These are phyloP conservation scores for Ciconia boyciana DNA, from an alignment of 2,113 vertebrate genomes.

Conservation along the genomic window DNA sequence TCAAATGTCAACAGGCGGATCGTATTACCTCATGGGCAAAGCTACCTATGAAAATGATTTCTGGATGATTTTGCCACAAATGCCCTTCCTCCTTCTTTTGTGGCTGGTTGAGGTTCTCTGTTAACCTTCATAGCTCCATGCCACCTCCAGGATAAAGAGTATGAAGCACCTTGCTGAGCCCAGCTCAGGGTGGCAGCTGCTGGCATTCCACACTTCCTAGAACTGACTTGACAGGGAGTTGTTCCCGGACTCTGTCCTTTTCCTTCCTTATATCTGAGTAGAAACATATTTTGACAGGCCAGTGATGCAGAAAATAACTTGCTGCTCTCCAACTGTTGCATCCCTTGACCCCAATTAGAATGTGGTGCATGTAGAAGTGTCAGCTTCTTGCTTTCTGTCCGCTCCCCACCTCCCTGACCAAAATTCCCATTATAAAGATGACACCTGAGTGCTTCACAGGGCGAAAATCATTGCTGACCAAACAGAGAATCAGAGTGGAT, in stretches of 20 bases:
- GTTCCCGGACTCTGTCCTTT: neutral
- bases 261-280: neutral
- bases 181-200: neutral
- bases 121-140: neutral
- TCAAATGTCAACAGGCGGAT: neutral
- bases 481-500: neutral
- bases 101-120: neutral
- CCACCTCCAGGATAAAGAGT: neutral
- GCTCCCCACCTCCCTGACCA: neutral
- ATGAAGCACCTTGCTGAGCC: neutral
- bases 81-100: neutral
- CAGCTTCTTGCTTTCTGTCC: neutral
- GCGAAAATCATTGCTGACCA: slow-evolving; percentile 18
- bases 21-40: neutral
- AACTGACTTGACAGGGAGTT: neutral
- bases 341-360: slow-evolving; percentile 64
- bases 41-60: neutral
- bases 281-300: slow-evolving; percentile 38
- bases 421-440: slow-evolving; percentile 60
- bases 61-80: neutral
- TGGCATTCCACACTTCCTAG: neutral
- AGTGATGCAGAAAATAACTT: slow-evolving; percentile 43
- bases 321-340: slow-evolving; percentile 41
- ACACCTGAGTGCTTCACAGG: slow-evolving; percentile 36
- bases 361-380: slow-evolving; percentile 51